A percentile compares a stretch with the other conserved stretches of the same genome.
phyloP scores from a whole-genome alignment of 2,113 vertebrate species.

The Lepisosteus osseus region DNA sequence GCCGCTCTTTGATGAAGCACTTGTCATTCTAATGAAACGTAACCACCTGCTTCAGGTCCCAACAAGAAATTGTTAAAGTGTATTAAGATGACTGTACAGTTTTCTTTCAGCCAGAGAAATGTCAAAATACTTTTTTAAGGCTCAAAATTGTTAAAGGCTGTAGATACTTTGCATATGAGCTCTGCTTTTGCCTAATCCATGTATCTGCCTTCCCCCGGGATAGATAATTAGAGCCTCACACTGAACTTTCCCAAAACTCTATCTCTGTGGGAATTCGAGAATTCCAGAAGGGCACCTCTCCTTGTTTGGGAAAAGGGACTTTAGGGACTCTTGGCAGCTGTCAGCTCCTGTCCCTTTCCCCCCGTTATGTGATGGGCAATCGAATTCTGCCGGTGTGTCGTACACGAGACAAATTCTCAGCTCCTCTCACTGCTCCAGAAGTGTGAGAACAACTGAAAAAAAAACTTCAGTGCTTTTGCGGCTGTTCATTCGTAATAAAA shows the following conservation, averaged over 20 bases:
- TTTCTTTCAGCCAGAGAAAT: neutral
- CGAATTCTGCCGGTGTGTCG: too few relatives aligned
- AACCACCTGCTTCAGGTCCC: neutral
- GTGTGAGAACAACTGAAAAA: too few relatives aligned
- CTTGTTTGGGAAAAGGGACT: neutral
- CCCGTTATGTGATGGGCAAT: too few relatives aligned
- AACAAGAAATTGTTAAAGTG: neutral
- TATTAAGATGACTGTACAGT: neutral
- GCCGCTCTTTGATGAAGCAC: neutral
- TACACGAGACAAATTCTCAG: too few relatives aligned
- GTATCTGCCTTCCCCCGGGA: neutral
- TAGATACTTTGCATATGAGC: slow-evolving; percentile 1
- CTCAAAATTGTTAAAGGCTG: neutral
- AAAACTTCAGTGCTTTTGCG: too few relatives aligned
- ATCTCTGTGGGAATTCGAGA: neutral
- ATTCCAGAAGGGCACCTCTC: neutral
- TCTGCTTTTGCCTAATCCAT: neutral
- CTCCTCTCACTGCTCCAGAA: too few relatives aligned
- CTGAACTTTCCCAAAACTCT: neutral
- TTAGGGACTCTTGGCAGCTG: too few relatives aligned
- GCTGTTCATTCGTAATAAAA: too few relatives aligned
- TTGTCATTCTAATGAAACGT: neutral
- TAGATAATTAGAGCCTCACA: neutral
- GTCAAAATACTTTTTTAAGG: too few relatives aligned
- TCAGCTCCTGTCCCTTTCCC: too few relatives aligned